Base-by-base conservation (phyloP, 2,888 invertebrate species). In the Erebia ligea region DNA sequence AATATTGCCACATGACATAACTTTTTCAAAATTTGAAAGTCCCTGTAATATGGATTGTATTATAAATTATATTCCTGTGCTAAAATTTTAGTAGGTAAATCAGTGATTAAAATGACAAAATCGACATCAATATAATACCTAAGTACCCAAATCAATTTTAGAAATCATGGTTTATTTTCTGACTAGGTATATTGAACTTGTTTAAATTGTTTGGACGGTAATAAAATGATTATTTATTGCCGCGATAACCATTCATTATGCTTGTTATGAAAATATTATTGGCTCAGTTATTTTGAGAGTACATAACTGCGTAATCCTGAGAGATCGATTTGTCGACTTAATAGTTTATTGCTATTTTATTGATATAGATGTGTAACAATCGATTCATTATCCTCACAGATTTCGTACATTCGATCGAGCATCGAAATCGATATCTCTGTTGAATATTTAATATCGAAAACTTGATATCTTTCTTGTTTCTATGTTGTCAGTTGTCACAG, bases 191-290 rank as follows among this genome's bases (percentile, higher is more conserved):
- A 62, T 21, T 62, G 48, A 62, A 62, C 19, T 45, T 21, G 62
- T 48, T 42, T 15, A 8, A 62, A 48, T 48, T 62, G 62, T 62
- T 45, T 62, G 15, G 63, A 63, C 48, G 54, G 42, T 57, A 42
- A 59, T 61, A 61, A 6, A 34, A 57, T 72, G 11, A 57, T 67
- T 67, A 66, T 72, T 63, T 62, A 69, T 62, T 58, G 48, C 48
- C 11, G 11, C 69, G 50, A 69, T 69, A 72, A 69, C 69, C 72
- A 63, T 72, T 66, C 62, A 69, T 69, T 66, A 63, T 54, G 68
- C 15, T 25, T 59, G 64, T 50, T 66, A 67, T 58, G 68, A 62
- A 72, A 72, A 72, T 62, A 62, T 62, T 66, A 72, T 62, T 69
- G 34, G 52, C 45, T 40, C 62, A 56, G 62, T 42, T 67, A 69